Base-by-base conservation (phyloP, 2,888 invertebrate species). In the Folsomia candida region DNA sequence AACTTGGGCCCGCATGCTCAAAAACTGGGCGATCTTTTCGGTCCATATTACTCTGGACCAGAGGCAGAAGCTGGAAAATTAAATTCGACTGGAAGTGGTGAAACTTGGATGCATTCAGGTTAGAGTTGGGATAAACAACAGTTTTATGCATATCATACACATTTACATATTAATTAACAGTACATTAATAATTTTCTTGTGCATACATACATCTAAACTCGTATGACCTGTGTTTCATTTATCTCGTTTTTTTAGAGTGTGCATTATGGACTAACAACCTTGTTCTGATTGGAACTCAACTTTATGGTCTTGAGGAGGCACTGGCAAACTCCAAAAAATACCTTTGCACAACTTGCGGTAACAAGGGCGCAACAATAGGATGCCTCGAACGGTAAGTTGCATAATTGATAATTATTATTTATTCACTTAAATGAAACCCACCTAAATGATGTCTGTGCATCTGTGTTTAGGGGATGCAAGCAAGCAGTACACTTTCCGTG, bases 81-180 rank as follows among this genome's bases (percentile, higher is more conserved):
- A 27, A 68, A 73, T 20, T 27, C 61, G 11, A 51, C 63, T 18
- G 18, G 25, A 2, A 75, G 74, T 60, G 67, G 69, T 9, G 79
- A 79, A 73, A 77, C 77, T 11, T 79, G 79, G 79, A 72, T 79
- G 69, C 79, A 79, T 68, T 72, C 75, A 75, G 79, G 79, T 78
- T 47, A 20, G 6, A n/a, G 20, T n/a, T 6, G 57, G 6, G 57
- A 57, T 57, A 47, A 47, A 14, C 47, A 11, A 47, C 14, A 11
- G 47, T 47, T 47, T 47, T 47, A 47, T 47, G 9, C 14, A 47
- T 18, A 11, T 47, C 47, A 11, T 47, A n/a, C n/a, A n/a, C n/a
- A n/a, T n/a, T n/a, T n/a, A n/a, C n/a, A n/a, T n/a, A n/a, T n/a
- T n/a, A 29, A 67, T 4, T 26, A 28, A 22, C 54, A 18, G 20